phyloP scores from a whole-genome alignment of 2,888 invertebrate genomes.

The Melipona beecheii region DNA sequence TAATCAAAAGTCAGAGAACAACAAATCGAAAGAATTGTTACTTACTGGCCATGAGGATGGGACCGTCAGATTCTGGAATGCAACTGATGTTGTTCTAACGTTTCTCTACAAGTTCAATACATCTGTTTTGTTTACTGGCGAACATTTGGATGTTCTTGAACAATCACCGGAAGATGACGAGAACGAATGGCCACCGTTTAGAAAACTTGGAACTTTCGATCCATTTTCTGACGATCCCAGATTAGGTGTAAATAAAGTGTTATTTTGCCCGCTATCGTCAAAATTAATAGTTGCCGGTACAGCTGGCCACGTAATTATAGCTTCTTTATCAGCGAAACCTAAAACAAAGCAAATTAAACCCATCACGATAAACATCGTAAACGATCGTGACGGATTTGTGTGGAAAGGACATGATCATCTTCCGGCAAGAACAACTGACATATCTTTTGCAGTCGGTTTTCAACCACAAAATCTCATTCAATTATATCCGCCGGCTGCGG shows the following conservation, averaged over 20 bases:
- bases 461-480: constrained; percentile 93
- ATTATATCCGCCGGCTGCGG: constrained; percentile 96
- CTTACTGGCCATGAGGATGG: constrained; percentile 98
- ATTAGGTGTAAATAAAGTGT: constrained; percentile 91
- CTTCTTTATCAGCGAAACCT: constrained; percentile 87
- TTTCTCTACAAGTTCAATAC: constrained; percentile 95
- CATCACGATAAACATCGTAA: constrained; percentile 93
- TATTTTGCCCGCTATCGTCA: constrained; percentile 94
- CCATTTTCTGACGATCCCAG: constrained; percentile 99
- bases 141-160: constrained; percentile 86
- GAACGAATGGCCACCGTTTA: constrained; percentile 98
- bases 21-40: constrained; percentile 85
- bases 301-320: constrained; percentile 96
- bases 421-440: constrained; percentile 86
- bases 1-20: constrained; percentile 83
- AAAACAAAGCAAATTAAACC: constrained; percentile 87
- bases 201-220: constrained; percentile 97
- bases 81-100: constrained; percentile 92
- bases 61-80: constrained; percentile 97
- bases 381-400: constrained; percentile 96
- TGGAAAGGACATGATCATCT: constrained; percentile 98
- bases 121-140: constrained; percentile 89
- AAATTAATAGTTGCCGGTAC: constrained; percentile 96
- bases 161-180: constrained; percentile 89
- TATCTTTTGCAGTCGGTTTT: constrained; percentile 87